Evolutionary conservation across 2,113 vertebrate genomes (phyloP).

Genomic region (Empidonax alnorum): DNA sequence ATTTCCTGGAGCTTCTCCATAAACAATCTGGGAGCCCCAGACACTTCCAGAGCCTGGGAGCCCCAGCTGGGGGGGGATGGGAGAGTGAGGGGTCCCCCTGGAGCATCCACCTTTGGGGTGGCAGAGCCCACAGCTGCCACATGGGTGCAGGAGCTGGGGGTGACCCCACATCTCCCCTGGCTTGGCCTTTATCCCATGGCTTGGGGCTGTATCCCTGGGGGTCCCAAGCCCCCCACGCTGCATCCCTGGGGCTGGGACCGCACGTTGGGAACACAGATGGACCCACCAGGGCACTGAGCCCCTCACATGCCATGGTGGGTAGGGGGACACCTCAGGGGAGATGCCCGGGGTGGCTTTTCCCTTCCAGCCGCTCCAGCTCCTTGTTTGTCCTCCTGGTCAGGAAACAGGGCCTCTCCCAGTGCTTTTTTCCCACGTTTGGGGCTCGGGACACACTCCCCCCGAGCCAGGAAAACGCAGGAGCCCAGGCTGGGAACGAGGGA

Average conservation of each 20-base stretch:
- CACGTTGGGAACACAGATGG: no score
- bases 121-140: not conserved
- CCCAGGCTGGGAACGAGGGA: not conserved
- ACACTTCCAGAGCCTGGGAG: not conserved
- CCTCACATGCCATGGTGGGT: rapidly evolving
- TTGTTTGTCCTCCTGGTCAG: not conserved
- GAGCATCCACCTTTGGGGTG: no score
- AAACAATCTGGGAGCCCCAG: not conserved
- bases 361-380: not conserved
- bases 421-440: not conserved
- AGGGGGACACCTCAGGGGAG: not conserved
- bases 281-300: rapidly evolving
- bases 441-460: rapidly evolving
- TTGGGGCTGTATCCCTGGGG: rapidly evolving
- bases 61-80: no score
- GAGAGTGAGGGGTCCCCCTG: not conserved
- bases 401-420: not conserved
- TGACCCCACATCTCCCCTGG: rapidly evolving
- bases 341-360: not conserved
- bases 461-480: not conserved
- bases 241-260: not conserved
- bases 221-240: rapidly evolving
- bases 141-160: no score
- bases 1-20: not conserved
- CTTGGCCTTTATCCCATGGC: rapidly evolving